These are phyloP conservation scores for Dorcus parallelipipedus DNA, from an alignment of 2,888 invertebrate genomes.

Conservation along the genomic window DNA sequence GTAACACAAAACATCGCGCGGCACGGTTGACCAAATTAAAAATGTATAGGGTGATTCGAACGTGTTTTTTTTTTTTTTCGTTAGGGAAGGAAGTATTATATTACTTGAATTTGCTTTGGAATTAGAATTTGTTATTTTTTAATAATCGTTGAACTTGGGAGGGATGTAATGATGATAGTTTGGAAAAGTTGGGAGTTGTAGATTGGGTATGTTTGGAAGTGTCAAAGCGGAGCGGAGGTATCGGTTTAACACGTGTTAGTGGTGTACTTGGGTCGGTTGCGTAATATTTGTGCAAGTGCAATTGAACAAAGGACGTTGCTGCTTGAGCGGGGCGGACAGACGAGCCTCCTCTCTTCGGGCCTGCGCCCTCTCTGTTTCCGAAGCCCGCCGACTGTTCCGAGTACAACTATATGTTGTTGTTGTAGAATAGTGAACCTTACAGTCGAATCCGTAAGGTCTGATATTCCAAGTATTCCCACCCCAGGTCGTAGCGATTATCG, in stretches of 20 bases:
- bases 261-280: slow-evolving; percentile 29
- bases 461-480: slow-evolving; percentile 15
- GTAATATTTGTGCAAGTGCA: slow-evolving; percentile 45
- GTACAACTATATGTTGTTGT: slow-evolving; percentile 51
- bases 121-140: too few species aligned
- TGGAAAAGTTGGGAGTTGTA: too few species aligned
- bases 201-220: too few species aligned
- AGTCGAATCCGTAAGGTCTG: slow-evolving; percentile 10
- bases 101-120: too few species aligned
- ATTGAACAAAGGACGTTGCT: slow-evolving; percentile 41
- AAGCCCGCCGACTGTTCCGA: slow-evolving; percentile 50
- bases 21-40: too few species aligned
- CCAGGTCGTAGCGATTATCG: slow-evolving; percentile 15
- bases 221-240: slow-evolving; percentile 1
- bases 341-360: slow-evolving; percentile 19
- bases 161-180: too few species aligned
- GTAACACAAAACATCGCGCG: too few species aligned
- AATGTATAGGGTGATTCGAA: too few species aligned
- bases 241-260: slow-evolving; percentile 7
- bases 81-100: too few species aligned
- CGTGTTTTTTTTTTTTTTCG: too few species aligned
- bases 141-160: too few species aligned
- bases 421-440: slow-evolving; percentile 54
- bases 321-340: slow-evolving; percentile 23
- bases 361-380: slow-evolving; percentile 30